These are phyloP conservation scores for Pogonocichla stellata DNA, from an alignment of 2,113 vertebrate genomes.

Conservation along the genomic window DNA sequence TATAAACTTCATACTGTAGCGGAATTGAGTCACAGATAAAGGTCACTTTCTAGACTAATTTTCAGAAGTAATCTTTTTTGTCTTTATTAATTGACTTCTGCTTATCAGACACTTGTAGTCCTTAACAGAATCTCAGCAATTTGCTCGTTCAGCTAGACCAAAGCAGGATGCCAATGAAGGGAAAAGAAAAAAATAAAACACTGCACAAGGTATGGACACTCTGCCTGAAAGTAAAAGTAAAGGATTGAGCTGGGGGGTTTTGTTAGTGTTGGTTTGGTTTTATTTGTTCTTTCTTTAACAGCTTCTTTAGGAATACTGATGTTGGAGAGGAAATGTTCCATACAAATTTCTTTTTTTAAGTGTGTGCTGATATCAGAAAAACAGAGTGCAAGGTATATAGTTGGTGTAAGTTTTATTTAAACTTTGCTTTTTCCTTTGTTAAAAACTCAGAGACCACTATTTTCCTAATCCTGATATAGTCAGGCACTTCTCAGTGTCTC, in stretches of 20 bases:
- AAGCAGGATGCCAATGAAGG: constrained; percentile 82
- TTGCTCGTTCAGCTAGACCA: constrained; percentile 94
- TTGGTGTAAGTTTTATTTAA: neutral
- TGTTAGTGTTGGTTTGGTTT: neutral
- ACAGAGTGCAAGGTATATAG: neutral
- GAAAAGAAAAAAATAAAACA: constrained; percentile 70
- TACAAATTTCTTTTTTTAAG: neutral
- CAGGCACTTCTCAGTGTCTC: neutral
- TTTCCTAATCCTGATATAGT: neutral
- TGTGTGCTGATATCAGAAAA: neutral
- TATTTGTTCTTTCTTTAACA: neutral
- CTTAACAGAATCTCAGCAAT: constrained; percentile 84
- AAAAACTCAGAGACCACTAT: neutral
- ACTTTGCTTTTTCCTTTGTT: neutral
- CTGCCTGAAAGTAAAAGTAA: neutral
- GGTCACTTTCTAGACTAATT: neutral
- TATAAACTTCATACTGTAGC: neutral
- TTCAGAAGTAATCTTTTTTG: neutral
- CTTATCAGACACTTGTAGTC: neutral
- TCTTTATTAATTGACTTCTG: neutral
- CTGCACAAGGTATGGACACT: constrained; percentile 63
- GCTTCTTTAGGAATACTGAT: neutral
- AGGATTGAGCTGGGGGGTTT: neutral
- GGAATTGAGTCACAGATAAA: neutral
- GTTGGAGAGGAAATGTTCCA: neutral